Base-by-base conservation (phyloP, 2,113 vertebrate genomes). In the Hydrolagus affinis region DNA sequence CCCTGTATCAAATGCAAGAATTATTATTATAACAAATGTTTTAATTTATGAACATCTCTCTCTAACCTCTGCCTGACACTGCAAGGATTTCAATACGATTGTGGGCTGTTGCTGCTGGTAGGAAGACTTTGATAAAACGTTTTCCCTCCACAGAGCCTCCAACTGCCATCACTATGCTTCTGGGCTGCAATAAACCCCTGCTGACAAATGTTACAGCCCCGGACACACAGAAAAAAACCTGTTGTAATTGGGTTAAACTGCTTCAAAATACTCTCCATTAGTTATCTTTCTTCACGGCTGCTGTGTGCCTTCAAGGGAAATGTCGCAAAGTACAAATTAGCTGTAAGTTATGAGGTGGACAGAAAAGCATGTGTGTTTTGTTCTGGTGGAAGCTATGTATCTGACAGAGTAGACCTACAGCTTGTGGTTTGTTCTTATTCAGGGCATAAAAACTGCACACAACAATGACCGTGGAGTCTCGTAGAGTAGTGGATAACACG, bases 181-280 rank as follows among this genome's bases (percentile, higher is more conserved):
- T 90, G 87, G 92, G 93, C 93, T 93, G 93, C 92, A 93, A 94
- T 95, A 94, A 94, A 94, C 89, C 92, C 88, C 17, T 89, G 86
- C 90, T 93, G 94, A 95, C 96, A 94, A 95, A 97, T 97, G 96
- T 93, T 90, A 89, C 89, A 92, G 90, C 90, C 88, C 89, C 89
- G 92, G 94, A 95, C 95, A 96, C 97, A 30, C 23, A 83, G 59
- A 83, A 95, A 97, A 96, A 97, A 95, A 94, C 96, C 94, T 94
- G 93, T 96, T 96, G 95, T 97, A 98, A 98, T 98, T 95, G 95
- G 95, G 95, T 96, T 98, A 97, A 98, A 98, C 96, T 96, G 97
- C 97, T 95, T 97, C 96, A 98, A 99, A 99, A 97, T 96, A 95
- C 94, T 93, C 88, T 91, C 94, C 94, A 97, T 99, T 95, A 92